phyloP scores from a whole-genome alignment of 2,797 vertebrate species.

The Melanogrammus aeglefinus region DNA sequence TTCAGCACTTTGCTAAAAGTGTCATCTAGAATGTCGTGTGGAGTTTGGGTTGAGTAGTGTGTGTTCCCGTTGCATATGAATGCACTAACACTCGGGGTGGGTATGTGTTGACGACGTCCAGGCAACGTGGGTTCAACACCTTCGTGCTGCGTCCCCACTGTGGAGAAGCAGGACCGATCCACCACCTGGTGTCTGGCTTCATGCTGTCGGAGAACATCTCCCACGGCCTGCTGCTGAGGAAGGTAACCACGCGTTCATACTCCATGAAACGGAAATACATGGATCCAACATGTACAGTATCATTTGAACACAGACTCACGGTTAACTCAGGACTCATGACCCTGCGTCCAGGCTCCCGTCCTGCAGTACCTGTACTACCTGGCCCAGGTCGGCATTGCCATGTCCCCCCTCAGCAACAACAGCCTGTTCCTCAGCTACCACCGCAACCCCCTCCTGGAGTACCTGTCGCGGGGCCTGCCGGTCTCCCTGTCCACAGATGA shows the following conservation, averaged over 20 bases:
- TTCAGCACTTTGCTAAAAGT: neutral
- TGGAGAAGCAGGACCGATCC: slow-evolving; percentile 95
- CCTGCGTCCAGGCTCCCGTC: slow-evolving; percentile 83
- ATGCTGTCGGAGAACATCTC: slow-evolving; percentile 97
- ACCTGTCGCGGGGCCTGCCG: slow-evolving; percentile 91
- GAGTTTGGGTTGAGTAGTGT: neutral
- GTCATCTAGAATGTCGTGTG: neutral
- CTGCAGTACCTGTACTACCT: slow-evolving; percentile 97
- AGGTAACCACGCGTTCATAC: slow-evolving; percentile 70
- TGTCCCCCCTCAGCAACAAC: slow-evolving; percentile 98
- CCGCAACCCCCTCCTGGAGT: slow-evolving; percentile 94
- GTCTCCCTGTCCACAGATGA: slow-evolving; percentile 96
- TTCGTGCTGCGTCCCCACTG: slow-evolving; percentile 95
- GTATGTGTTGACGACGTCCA: slow-evolving; percentile 1
- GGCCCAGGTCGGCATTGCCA: slow-evolving; percentile 96
- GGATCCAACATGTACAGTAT: neutral
- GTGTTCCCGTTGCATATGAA: neutral
- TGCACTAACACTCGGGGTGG: neutral
- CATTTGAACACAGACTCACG: neutral
- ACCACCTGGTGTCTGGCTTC: slow-evolving; percentile 94
- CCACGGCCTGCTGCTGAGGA: slow-evolving; percentile 92
- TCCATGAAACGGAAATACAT: neutral
- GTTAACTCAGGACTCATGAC: neutral
- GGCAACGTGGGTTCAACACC: slow-evolving; percentile 84
- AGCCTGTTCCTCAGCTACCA: slow-evolving; percentile 98